A percentile compares a stretch with the other conserved stretches of the same genome.
Conservation (phyloP, 1,140 invertebrate species). For the Ganaspis sp. region DNA sequence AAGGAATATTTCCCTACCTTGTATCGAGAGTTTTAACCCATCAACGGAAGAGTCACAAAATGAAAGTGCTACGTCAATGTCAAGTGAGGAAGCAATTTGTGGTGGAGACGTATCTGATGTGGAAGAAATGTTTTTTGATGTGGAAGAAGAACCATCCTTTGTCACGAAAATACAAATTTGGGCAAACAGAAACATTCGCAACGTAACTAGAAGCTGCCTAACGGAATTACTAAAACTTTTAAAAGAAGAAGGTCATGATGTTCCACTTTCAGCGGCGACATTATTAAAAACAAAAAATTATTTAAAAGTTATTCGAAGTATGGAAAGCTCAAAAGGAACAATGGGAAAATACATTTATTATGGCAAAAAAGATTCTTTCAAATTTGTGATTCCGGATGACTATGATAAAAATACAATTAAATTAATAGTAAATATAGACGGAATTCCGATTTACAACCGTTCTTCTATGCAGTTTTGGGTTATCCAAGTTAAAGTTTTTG, state of each 20-base stretch:
- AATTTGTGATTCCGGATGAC: not conserved
- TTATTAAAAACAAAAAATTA: not conserved
- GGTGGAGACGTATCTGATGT: no score
- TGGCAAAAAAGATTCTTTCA: not conserved
- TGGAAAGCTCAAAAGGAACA: no score
- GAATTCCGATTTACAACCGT: slow-evolving; percentile 10
- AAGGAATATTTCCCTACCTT: no score
- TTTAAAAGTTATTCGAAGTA: no score
- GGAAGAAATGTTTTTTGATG: no score
- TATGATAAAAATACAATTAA: slow-evolving; percentile 9
- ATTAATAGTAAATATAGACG: slow-evolving; percentile 28
- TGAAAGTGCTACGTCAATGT: no score
- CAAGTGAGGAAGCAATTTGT: no score
- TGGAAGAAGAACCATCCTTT: no score
- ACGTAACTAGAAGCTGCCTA: not conserved
- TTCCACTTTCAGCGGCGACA: not conserved
- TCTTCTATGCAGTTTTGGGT: not conserved
- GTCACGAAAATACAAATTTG: not conserved
- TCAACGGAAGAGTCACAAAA: no score
- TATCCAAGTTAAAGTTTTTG: not conserved
- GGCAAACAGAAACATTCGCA: not conserved
- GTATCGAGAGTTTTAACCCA: no score
- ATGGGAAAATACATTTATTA: not conserved
- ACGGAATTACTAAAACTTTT: not conserved
- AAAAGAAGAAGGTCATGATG: not conserved